Evolutionary conservation across 2,888 invertebrate genomes (phyloP).

Genomic region (Cosmia pyralina): DNA sequence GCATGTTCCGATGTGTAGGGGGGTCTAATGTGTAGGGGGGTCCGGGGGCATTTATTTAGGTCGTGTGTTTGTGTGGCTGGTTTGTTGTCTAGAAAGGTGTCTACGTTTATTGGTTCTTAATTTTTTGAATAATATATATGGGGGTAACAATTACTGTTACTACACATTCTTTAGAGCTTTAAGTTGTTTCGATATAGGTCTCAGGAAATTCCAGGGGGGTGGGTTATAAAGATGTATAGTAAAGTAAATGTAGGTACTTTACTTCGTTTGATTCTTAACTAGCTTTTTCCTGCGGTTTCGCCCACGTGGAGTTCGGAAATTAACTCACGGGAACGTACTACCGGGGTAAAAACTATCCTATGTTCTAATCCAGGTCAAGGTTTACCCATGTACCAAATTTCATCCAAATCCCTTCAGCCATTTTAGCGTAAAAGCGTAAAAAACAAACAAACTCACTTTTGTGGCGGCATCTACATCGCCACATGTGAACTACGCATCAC

Average conservation of each 20-base stretch:
- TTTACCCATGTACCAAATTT: no score
- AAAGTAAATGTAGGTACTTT: not conserved
- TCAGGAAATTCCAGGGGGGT: not conserved
- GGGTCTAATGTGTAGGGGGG: conserved; percentile 15
- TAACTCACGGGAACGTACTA: no score
- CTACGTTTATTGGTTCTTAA: not conserved
- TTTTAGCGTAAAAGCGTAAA: no score
- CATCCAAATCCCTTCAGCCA: no score
- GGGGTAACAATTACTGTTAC: not conserved
- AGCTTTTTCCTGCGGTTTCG: no score
- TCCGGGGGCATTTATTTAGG: conserved; percentile 51
- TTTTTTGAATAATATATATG: not conserved
- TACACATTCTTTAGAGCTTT: not conserved
- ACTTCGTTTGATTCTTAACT: no score
- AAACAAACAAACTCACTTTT: no score
- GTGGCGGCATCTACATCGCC: no score
- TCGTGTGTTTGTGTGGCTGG: conserved; percentile 11
- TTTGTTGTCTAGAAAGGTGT: not conserved
- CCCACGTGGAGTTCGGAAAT: no score
- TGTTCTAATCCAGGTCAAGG: no score
- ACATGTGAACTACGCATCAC: no score
- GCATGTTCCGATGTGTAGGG: conserved; percentile 32
- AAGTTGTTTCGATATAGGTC: not conserved
- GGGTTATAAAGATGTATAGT: not conserved
- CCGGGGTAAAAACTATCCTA: no score